Percentiles rank a stretch among this genome's conserved stretches.
Evolutionary conservation across 2,113 vertebrate genomes (phyloP).

Genomic region (Siniperca chuatsi): DNA sequence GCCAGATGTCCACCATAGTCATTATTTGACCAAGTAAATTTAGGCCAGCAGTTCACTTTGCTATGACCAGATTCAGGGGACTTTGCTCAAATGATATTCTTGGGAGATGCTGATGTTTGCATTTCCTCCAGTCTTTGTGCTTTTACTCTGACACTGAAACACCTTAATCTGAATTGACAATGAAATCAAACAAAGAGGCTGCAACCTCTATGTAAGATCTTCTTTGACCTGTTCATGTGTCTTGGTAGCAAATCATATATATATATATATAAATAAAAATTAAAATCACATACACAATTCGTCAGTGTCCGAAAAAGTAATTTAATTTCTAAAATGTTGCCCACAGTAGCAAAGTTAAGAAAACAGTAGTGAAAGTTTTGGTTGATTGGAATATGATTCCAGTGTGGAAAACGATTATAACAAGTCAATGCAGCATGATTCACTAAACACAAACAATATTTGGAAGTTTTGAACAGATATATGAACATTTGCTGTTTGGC

Average conservation of each 20-base stretch:
- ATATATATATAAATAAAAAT: background rate
- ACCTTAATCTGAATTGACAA: background rate
- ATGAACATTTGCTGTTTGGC: slow-evolving; percentile 24
- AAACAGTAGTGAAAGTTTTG: slow-evolving; percentile 56
- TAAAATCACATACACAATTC: slow-evolving; percentile 12
- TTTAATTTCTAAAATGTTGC: slow-evolving; percentile 59
- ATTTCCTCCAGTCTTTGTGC: background rate
- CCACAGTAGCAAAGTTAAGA: slow-evolving; percentile 55
- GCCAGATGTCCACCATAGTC: background rate
- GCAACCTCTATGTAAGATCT: background rate
- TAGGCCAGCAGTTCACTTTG: background rate
- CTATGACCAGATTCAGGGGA: background rate
- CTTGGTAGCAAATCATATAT: background rate
- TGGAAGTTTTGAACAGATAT: slow-evolving; percentile 23
- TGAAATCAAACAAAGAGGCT: background rate
- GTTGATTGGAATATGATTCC: slow-evolving; percentile 56
- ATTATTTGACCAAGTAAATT: background rate
- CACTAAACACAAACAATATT: slow-evolving; percentile 50
- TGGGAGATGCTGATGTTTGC: background rate
- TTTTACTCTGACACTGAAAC: background rate
- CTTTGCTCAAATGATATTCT: background rate
- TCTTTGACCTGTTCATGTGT: background rate
- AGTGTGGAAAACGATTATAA: slow-evolving; percentile 52
- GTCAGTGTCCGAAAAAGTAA: slow-evolving; percentile 33
- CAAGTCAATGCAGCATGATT: slow-evolving; percentile 41